A percentile compares a stretch with the other conserved stretches of the same genome.
phyloP scores from a whole-genome alignment of 2,888 invertebrate genomes.

The Athalia circularis region DNA sequence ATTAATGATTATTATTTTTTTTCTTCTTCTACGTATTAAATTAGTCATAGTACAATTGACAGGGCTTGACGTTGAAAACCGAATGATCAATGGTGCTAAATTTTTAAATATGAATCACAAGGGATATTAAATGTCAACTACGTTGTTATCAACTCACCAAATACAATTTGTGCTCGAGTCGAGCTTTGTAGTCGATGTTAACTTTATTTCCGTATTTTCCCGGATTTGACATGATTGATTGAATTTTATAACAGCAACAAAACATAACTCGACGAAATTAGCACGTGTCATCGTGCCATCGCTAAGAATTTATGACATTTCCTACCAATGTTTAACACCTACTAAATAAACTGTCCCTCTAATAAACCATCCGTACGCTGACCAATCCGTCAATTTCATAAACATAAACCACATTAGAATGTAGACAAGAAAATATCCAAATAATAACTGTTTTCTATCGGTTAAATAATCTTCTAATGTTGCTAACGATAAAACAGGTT shows the following conservation, averaged over 20 bases:
- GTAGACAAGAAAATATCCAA: conserved; percentile 28
- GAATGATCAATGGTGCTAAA: no score
- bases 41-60: no score
- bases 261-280: conserved; percentile 40
- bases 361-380: no score
- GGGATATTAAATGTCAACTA: no score
- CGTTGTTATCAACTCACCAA: conserved; percentile 70
- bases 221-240: conserved; percentile 68
- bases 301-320: conserved; percentile 19
- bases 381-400: conserved; percentile 20
- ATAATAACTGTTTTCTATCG: conserved; percentile 23
- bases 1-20: no score
- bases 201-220: conserved; percentile 67
- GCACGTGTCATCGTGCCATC: conserved; percentile 51
- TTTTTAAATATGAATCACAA: no score
- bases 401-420: conserved; percentile 37
- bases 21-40: no score
- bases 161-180: conserved; percentile 79
- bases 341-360: no score
- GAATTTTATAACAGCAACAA: conserved; percentile 62
- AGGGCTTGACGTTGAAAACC: no score
- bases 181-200: conserved; percentile 77
- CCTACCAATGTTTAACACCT: neutral
- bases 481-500: neutral
- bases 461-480: conserved; percentile 7